Conservation (phyloP, 92 coral and sea anemone genomes). For the Parazoanthus swiftii region DNA sequence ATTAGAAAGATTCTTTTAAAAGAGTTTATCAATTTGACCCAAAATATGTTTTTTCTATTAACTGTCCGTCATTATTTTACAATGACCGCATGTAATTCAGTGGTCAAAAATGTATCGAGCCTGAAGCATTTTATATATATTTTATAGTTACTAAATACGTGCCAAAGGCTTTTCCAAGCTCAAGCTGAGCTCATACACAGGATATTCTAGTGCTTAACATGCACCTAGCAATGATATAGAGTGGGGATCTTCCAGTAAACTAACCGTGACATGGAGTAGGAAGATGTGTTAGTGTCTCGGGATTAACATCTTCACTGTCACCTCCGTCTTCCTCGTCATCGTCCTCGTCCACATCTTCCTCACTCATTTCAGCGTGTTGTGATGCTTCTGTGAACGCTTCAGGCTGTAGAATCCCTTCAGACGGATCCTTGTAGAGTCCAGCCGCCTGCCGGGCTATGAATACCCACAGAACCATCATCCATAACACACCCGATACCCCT, state of each 20-base stretch:
- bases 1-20: too few species aligned
- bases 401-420: conserved; percentile 40
- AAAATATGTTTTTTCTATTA: too few species aligned
- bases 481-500: neutral
- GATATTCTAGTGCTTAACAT: neutral
- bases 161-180: too few species aligned
- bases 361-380: neutral
- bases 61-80: too few species aligned
- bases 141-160: too few species aligned
- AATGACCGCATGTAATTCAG: too few species aligned
- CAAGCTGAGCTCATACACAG: too few species aligned
- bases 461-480: neutral
- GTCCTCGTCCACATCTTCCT: conserved; percentile 35
- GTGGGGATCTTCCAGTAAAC: conserved; percentile 8
- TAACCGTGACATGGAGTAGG: conserved; percentile 39
- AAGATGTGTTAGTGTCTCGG: conserved; percentile 24
- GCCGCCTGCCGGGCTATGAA: neutral
- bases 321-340: neutral
- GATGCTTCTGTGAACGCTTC: neutral
- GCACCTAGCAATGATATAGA: conserved; percentile 12
- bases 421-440: conserved; percentile 29
- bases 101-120: too few species aligned
- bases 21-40: too few species aligned
- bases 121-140: too few species aligned
- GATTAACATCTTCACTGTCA: conserved; percentile 14